phyloP scores from a whole-genome alignment of 2,113 vertebrate genomes.

The Bostrychus sinensis region DNA sequence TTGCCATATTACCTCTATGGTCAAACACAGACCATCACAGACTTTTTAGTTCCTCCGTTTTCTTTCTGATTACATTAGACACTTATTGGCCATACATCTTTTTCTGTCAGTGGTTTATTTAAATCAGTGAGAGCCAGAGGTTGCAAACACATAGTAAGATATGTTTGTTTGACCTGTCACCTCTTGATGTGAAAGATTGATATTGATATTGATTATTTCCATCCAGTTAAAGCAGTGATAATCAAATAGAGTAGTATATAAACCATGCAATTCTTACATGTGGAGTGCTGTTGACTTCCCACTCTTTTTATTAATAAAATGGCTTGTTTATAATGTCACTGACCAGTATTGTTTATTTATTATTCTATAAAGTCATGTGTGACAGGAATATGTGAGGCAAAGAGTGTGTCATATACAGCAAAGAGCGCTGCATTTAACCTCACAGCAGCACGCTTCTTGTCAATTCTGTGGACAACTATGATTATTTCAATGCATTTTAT shows the following conservation, averaged over 20 bases:
- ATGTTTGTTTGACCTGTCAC: slow-evolving; percentile 58
- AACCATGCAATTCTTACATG: too few relatives aligned
- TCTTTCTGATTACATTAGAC: slow-evolving; percentile 49
- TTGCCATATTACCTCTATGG: too few relatives aligned
- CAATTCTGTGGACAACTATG: slow-evolving; percentile 15
- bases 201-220: slow-evolving; percentile 6
- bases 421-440: slow-evolving; percentile 26
- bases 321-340: background rate
- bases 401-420: slow-evolving; percentile 27
- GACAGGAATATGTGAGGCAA: slow-evolving; percentile 15
- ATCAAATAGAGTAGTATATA: background rate
- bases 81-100: background rate
- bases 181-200: slow-evolving; percentile 3
- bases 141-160: slow-evolving; percentile 38
- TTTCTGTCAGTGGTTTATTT: slow-evolving; percentile 51
- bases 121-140: slow-evolving; percentile 46
- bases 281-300: background rate
- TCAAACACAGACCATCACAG: too few relatives aligned
- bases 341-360: slow-evolving; percentile 6
- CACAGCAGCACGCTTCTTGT: slow-evolving; percentile 20
- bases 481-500: slow-evolving; percentile 44
- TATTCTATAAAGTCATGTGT: slow-evolving; percentile 19
- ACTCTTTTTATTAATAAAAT: background rate
- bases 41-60: background rate
- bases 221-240: background rate